Conservation (phyloP, 2,797 vertebrate genomes). For the Falco peregrinus region DNA sequence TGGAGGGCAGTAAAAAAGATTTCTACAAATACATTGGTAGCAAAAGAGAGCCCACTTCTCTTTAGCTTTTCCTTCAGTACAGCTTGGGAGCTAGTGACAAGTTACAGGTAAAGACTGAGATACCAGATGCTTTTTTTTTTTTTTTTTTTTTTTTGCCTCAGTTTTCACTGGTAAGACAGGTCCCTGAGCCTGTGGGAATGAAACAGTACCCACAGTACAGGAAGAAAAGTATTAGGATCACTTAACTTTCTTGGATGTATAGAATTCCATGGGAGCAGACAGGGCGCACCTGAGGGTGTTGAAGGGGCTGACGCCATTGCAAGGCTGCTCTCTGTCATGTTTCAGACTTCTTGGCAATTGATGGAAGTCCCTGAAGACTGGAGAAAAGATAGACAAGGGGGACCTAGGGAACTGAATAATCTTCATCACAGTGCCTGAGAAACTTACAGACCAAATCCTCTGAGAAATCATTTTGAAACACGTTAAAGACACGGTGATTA, state of each 20-base stretch:
- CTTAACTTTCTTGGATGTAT: neutral
- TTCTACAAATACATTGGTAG: neutral
- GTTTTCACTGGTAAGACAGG: neutral
- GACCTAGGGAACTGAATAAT: neutral
- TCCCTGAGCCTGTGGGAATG: neutral
- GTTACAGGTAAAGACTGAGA: neutral
- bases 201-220: neutral
- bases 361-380: neutral
- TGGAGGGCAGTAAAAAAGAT: neutral
- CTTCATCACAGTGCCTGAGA: neutral
- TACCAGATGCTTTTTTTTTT: neutral
- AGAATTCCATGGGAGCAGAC: neutral
- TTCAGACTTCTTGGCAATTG: neutral
- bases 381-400: neutral
- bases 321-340: neutral
- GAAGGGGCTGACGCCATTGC: neutral
- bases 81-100: neutral
- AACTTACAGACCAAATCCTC: neutral
- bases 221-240: neutral
- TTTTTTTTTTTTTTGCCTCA: neutral
- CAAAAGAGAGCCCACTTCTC: neutral
- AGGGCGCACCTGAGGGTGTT: neutral
- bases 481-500: neutral
- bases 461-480: neutral
- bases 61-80: neutral